These are phyloP conservation scores for Microchrysa polita DNA, from an alignment of 2,888 invertebrate species.

Conservation along the genomic window DNA sequence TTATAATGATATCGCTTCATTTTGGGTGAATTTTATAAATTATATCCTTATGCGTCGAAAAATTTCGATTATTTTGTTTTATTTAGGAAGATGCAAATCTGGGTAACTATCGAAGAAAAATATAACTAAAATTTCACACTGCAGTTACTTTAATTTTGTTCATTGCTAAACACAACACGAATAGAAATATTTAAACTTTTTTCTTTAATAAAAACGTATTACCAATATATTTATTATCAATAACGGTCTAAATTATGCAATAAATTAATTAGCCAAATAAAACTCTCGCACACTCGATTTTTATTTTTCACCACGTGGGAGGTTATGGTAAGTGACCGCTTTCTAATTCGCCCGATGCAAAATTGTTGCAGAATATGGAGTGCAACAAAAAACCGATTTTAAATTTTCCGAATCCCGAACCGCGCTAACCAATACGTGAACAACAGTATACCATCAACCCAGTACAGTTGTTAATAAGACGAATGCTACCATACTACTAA, in stretches of 20 bases:
- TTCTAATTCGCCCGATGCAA: not conserved
- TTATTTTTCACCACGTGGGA: constrained; percentile 13
- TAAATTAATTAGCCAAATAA: too few species aligned
- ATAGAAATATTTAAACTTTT: not conserved
- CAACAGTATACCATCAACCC: not conserved
- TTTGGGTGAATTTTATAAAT: constrained; percentile 8
- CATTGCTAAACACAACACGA: constrained; percentile 24
- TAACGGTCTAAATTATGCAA: too few species aligned
- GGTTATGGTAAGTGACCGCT: not conserved
- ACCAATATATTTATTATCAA: too few species aligned
- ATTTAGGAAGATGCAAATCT: not conserved
- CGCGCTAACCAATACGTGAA: constrained; percentile 5
- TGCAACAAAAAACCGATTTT: not conserved
- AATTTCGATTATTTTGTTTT: not conserved
- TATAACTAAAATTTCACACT: constrained; percentile 18
- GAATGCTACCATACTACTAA: constrained; percentile 41
- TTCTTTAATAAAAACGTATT: too few species aligned
- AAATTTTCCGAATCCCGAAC: constrained; percentile 21
- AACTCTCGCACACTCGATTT: not conserved
- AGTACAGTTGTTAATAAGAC: constrained; percentile 41
- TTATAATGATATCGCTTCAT: constrained; percentile 2
- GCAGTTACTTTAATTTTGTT: constrained; percentile 4
- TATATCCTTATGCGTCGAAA: not conserved
- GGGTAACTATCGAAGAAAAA: not conserved
- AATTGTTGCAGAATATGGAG: constrained; percentile 3